Evolutionary conservation across 2,888 invertebrate species (phyloP).

Genomic region (Acleris holmiana): DNA sequence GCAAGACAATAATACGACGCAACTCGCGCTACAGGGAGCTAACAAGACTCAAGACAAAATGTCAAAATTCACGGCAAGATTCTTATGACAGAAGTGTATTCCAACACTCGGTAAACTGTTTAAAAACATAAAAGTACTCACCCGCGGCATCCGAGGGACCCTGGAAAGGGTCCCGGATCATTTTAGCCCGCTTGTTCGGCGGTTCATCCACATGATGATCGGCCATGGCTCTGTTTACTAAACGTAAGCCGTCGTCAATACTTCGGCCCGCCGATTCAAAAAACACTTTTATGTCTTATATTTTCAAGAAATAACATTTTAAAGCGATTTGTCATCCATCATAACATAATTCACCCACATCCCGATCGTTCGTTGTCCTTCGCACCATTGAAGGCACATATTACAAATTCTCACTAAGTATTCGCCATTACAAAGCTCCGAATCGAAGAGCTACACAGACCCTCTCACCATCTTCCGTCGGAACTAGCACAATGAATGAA

Average conservation of each 20-base stretch:
- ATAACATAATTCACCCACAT: conserved; percentile 86
- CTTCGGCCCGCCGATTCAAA: conserved; percentile 85
- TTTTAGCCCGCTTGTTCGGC: conserved; percentile 97
- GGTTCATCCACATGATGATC: conserved; percentile 97
- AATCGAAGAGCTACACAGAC: conserved; percentile 88
- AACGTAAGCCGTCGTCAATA: conserved; percentile 86
- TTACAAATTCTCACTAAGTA: conserved; percentile 88
- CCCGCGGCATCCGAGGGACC: conserved; percentile 92
- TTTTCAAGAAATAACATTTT: conserved; percentile 82
- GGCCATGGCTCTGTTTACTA: conserved; percentile 93
- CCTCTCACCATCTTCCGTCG: conserved; percentile 90
- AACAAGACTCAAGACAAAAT: conserved; percentile 39
- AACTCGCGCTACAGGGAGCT: conserved; percentile 36
- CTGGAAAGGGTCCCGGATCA: conserved; percentile 93
- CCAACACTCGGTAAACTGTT: conserved; percentile 65
- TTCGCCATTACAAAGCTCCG: conserved; percentile 91
- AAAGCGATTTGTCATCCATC: conserved; percentile 82
- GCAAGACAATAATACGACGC: conserved; percentile 35
- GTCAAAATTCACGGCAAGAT: conserved; percentile 63
- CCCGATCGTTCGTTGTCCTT: conserved; percentile 88
- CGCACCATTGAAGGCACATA: conserved; percentile 91
- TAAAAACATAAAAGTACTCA: conserved; percentile 82
- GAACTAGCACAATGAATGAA: conserved; percentile 89
- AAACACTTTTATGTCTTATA: conserved; percentile 83
- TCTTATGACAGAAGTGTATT: conserved; percentile 75